Evolutionary conservation across 2,888 invertebrate genomes (phyloP), one percentile per base, ranked within the genome.

Genomic region (Mesoligia furuncula): DNA sequence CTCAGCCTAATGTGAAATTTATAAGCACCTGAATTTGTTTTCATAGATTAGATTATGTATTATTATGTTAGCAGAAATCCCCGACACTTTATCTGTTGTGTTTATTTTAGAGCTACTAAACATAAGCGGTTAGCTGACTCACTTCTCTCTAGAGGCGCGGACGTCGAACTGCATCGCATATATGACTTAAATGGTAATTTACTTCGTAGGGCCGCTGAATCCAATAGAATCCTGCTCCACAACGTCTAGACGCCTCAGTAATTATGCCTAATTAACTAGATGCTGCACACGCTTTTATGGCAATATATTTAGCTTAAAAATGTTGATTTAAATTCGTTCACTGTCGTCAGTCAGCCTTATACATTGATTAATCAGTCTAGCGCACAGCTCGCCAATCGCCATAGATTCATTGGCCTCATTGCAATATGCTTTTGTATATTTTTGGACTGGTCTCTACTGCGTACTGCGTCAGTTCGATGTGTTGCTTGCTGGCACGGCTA

Each of bases 381-480:
- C 71, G 67, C 77, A 76, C 64, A 39, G 61, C 77, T 83, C 70
- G 75, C 80, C 80, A 85, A 85, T 83, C 72, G 75, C 83, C 81
- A 85, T 87, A 86, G 89, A 83, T 85, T 89, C 83, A 85, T 83
- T 87, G 89, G 88, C 83, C 84, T 83, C 87, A 85, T 85, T 89
- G 87, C 85, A 88, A 86, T 90, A 86, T 83, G 84, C 84, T 88
- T 87, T 89, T 85, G 89, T 89, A 83, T 95, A 95, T 95, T 94
- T 95, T 94, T 92, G 93, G 94, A 92, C 82, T 88, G 89, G 87
- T 90, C 91, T 92, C 90, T 87, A 90, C 90, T 90, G 62, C 51
- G 70, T 85, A 90, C 91, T 88, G 90, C 93, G 90, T 92, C 91
- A 90, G 72, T 72, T 73, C 81, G 87, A 71, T 80, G 77, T 79